A percentile compares a stretch with the other conserved stretches of the same genome.
phyloP scores from a whole-genome alignment of 1,140 invertebrate species.

The Cryptotermes secundus region DNA sequence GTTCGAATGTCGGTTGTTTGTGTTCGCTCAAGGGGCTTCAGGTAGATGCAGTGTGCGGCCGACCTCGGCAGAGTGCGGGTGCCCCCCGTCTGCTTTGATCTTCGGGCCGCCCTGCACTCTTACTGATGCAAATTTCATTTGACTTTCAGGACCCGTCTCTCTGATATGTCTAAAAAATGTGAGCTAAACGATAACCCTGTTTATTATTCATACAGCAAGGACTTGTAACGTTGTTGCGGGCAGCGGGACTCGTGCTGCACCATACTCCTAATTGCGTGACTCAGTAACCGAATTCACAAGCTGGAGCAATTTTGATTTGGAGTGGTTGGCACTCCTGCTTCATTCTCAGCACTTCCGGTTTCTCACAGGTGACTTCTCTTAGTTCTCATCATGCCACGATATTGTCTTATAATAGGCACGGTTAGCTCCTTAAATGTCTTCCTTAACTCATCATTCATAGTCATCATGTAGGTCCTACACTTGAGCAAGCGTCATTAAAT shows the following conservation, averaged over 20 bases:
- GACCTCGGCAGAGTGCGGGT: background rate
- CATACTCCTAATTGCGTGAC: background rate
- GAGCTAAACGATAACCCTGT: constrained; percentile 53
- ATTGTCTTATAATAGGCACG: too few relatives aligned
- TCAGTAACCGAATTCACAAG: too few relatives aligned
- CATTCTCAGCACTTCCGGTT: too few relatives aligned
- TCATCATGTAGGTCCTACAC: too few relatives aligned
- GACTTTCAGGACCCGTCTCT: constrained; percentile 46
- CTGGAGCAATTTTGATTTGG: too few relatives aligned
- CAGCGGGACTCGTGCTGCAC: background rate
- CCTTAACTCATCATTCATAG: too few relatives aligned
- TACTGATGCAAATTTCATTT: constrained; percentile 53
- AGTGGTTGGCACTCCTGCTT: too few relatives aligned
- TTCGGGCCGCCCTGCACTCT: constrained; percentile 39
- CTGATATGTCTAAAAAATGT: constrained; percentile 43
- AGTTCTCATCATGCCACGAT: too few relatives aligned
- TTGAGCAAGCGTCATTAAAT: too few relatives aligned
- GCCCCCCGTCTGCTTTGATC: constrained; percentile 19
- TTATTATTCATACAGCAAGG: constrained; percentile 51
- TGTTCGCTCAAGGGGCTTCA: background rate
- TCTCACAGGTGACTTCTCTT: too few relatives aligned
- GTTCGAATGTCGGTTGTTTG: background rate
- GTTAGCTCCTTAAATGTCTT: too few relatives aligned
- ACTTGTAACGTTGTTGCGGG: constrained; percentile 13
- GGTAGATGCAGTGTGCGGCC: background rate